A percentile compares a stretch with the other conserved stretches of the same genome.
phyloP scores from a whole-genome alignment of 2,888 invertebrate genomes.

The Drosophila atripex region DNA sequence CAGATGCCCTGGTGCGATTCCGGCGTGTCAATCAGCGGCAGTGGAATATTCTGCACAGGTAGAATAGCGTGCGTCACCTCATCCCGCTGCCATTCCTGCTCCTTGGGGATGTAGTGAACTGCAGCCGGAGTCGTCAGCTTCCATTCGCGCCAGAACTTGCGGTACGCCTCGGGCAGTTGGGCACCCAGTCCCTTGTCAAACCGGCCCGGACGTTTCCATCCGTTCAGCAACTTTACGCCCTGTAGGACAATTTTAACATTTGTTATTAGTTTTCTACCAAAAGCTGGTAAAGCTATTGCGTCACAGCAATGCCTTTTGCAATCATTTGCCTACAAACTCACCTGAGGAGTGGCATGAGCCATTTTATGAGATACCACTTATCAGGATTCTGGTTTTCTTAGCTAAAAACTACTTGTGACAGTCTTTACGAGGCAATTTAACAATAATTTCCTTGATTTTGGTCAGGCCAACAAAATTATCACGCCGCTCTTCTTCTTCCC shows the following conservation, averaged over 20 bases:
- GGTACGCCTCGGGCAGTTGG: constrained; percentile 91
- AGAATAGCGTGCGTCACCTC: constrained; percentile 89
- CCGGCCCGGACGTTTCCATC: constrained; percentile 85
- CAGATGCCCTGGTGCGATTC: constrained; percentile 94
- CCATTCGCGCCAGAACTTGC: constrained; percentile 95
- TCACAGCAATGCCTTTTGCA: constrained; percentile 64
- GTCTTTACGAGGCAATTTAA: constrained; percentile 17
- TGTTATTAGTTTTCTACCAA: constrained; percentile 24
- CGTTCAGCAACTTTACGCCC: constrained; percentile 82
- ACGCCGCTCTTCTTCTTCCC: constrained; percentile 42
- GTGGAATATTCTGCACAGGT: constrained; percentile 90
- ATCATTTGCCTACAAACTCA: constrained; percentile 45
- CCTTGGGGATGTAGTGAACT: constrained; percentile 89
- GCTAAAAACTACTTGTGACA: constrained; percentile 23
- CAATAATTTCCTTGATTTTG: constrained; percentile 32
- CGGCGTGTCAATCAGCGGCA: constrained; percentile 90
- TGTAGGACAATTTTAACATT: constrained; percentile 36
- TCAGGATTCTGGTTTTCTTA: not conserved
- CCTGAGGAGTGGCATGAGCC: constrained; percentile 82
- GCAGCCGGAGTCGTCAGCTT: constrained; percentile 87
- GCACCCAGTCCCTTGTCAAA: constrained; percentile 89
- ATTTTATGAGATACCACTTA: constrained; percentile 54
- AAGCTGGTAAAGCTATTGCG: constrained; percentile 69
- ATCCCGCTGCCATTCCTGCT: constrained; percentile 89
- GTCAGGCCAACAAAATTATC: constrained; percentile 43